These are phyloP conservation scores for Cathartes aura DNA, from an alignment of 2,113 vertebrate genomes.

Conservation along the genomic window DNA sequence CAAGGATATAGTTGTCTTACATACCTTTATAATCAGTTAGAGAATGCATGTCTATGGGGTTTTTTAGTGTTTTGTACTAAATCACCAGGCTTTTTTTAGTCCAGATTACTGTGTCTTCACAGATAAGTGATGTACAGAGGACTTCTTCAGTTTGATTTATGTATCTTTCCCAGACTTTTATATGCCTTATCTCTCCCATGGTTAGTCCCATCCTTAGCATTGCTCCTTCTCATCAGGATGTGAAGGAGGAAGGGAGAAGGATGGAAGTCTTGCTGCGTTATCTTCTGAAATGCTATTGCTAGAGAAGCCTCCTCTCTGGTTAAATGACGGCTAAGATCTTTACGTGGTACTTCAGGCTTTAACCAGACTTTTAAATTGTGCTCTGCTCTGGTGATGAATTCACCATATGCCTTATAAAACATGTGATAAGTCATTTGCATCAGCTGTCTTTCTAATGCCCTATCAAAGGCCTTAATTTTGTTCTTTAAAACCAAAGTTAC, in stretches of 20 bases:
- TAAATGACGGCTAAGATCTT: background rate
- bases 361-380: background rate
- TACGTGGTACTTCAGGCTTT: background rate
- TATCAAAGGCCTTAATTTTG: background rate
- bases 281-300: background rate
- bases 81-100: background rate
- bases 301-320: background rate
- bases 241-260: background rate
- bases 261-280: background rate
- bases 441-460: background rate
- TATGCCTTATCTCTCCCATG: background rate
- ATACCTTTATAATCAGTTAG: background rate
- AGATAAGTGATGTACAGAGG: background rate
- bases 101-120: background rate
- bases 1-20: background rate
- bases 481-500: background rate
- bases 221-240: background rate
- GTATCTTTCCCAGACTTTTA: background rate
- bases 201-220: background rate
- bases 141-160: background rate
- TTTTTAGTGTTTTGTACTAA: background rate
- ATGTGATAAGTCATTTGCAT: background rate
- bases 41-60: fast-evolving
- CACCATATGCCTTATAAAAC: background rate
- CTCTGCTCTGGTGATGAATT: background rate